Evolutionary conservation across 2,113 vertebrate genomes (phyloP), one percentile per base, ranked within the genome.

Genomic region (Hyperoodon ampullatus): DNA sequence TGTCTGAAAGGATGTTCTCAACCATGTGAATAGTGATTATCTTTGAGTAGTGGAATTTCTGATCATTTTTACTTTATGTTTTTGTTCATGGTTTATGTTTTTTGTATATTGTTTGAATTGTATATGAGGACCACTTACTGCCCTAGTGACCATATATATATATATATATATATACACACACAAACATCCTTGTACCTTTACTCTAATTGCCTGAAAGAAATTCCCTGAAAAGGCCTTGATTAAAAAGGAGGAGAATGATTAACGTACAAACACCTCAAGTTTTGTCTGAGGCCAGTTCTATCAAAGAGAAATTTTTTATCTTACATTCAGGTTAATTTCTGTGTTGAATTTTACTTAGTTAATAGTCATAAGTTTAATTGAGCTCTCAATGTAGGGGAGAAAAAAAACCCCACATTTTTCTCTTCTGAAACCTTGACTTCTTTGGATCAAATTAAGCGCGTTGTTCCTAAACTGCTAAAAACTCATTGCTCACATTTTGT

Each of bases 291-390:
- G 24, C 6, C 9, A 88, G 0, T 5, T 24, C 15, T 89, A 70
- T 7, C 13, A n/a, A 81, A 89, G 23, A 85, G 71, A 92, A 92
- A 77, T 30, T 6, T 18, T n/a, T 85, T 60, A 63, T 33, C 50
- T 75, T 66, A 60, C 18, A n/a, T 71, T 88, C 72, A 86, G n/a
- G 15, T 65, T 89, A 65, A 92, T 87, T 82, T 93, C 50, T 78
- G 47, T 30, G n/a, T 42, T 93, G 35, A 77, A 68, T 94, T 95
- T 92, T 93, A 86, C 28, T 91, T 47, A 72, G 19, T 35, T 61
- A 83, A 71, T 30, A 89, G 19, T 61, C 30, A 9, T 24, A 87
- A 71, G 13, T 88, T 90, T 24, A 91, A 39, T 0, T 42, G 3
- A 24, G 12, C 18, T 82, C 47, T 87, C 21, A 42, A 9, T 15